Conservation (phyloP, 2,113 vertebrate species). For the Australoheros scitulus region DNA sequence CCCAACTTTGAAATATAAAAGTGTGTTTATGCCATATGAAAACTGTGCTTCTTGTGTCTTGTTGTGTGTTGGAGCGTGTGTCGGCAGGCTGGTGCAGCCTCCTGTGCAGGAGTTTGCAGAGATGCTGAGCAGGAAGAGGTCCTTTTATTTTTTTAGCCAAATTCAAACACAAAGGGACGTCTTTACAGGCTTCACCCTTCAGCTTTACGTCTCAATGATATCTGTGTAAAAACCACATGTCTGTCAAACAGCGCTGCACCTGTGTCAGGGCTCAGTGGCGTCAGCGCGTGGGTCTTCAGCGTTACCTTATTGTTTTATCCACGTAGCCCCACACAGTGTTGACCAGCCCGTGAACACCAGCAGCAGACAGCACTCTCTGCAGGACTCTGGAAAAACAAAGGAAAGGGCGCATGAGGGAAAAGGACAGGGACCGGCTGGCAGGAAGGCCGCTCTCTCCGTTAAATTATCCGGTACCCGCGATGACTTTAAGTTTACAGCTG, state of each 20-base stretch:
- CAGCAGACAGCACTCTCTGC: constrained; percentile 55
- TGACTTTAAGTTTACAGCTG: neutral
- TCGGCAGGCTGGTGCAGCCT: no score
- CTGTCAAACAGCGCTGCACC: neutral
- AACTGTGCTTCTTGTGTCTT: no score
- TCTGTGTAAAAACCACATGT: no score
- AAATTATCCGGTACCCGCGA: neutral
- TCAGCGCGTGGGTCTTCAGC: neutral
- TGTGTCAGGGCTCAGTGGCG: neutral
- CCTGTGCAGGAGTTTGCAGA: no score
- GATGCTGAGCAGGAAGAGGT: no score
- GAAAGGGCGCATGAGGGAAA: neutral
- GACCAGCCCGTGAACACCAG: constrained; percentile 59
- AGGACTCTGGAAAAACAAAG: constrained; percentile 56
- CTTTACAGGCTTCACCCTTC: neutral
- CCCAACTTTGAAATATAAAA: neutral
- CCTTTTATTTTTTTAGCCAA: no score
- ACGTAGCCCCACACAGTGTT: constrained; percentile 66
- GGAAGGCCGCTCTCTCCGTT: neutral
- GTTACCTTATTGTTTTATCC: constrained; percentile 72
- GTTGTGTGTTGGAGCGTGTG: no score
- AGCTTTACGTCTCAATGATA: rapidly evolving
- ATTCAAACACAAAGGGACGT: no score
- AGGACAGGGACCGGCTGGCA: neutral
- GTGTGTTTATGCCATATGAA: rapidly evolving